phyloP scores from a whole-genome alignment of 2,797 vertebrate species.

The Cebuella pygmaea region DNA sequence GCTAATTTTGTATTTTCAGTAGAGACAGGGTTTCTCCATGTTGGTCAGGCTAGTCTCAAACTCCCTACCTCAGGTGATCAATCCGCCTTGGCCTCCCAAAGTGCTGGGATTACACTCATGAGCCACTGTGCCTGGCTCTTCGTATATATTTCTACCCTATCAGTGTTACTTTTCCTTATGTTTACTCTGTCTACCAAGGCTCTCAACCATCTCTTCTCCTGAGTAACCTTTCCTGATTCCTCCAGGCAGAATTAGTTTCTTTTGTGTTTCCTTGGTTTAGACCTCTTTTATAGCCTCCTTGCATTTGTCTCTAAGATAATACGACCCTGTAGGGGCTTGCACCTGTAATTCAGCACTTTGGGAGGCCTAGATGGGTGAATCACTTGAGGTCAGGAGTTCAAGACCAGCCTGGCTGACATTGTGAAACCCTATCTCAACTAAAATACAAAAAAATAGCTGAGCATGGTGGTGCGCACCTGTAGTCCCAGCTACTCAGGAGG shows the following conservation, averaged over 20 bases:
- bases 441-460: neutral
- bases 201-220: neutral
- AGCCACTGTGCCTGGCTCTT: neutral
- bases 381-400: neutral
- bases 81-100: no score
- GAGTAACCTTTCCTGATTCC: no score
- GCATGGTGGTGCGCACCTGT: neutral
- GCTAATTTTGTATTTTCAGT: no score
- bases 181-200: neutral
- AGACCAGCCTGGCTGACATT: neutral
- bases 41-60: no score
- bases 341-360: neutral
- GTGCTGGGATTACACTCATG: no score
- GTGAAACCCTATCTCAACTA: neutral
- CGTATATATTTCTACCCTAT: neutral
- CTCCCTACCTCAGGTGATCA: no score
- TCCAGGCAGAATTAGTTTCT: neutral
- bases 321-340: neutral
- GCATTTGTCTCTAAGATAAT: neutral
- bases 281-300: neutral
- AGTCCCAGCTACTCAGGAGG: neutral
- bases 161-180: neutral
- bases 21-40: no score
- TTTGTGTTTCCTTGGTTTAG: neutral
- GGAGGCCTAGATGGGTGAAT: neutral